These are phyloP conservation scores for Montipora efflorescens DNA, from an alignment of 64 coral and sea anemone species.

Conservation along the genomic window DNA sequence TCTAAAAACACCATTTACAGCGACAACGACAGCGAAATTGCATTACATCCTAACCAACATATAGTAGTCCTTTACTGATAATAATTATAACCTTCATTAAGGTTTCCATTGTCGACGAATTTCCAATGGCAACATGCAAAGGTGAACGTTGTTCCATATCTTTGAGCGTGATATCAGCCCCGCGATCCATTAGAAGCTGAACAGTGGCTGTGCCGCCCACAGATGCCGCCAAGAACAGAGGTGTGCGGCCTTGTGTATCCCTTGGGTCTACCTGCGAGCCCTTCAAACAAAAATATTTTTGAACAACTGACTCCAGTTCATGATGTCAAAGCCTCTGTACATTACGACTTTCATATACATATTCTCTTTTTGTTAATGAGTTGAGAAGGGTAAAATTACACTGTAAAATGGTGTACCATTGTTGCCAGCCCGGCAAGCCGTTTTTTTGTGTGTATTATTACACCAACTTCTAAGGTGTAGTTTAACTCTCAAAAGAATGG, in stretches of 20 bases:
- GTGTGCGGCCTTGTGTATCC: conserved; percentile 69
- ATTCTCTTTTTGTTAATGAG: no score
- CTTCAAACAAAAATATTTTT: not conserved
- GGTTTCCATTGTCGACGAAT: conserved; percentile 64
- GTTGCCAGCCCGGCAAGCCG: no score
- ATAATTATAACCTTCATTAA: conserved; percentile 65
- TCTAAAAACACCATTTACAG: no score
- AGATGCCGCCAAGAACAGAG: conserved; percentile 75
- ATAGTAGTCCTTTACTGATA: not conserved
- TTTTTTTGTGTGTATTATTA: no score
- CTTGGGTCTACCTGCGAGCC: conserved; percentile 60
- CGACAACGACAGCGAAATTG: no score
- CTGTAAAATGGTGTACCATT: no score
- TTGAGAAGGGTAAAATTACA: no score
- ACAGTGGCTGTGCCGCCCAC: conserved; percentile 78
- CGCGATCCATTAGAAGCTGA: conserved; percentile 75
- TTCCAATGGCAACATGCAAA: conserved; percentile 75
- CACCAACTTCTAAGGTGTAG: no score
- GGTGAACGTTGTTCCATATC: conserved; percentile 78
- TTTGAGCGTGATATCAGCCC: conserved; percentile 80
- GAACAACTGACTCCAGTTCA: not conserved
- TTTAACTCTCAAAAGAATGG: no score
- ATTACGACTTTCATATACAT: no score
- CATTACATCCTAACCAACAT: no score
- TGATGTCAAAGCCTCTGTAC: not conserved